Percentiles rank a stretch among this genome's conserved stretches.
phyloP scores from a whole-genome alignment of 2,888 invertebrate species.

The Apodemia mormo region DNA sequence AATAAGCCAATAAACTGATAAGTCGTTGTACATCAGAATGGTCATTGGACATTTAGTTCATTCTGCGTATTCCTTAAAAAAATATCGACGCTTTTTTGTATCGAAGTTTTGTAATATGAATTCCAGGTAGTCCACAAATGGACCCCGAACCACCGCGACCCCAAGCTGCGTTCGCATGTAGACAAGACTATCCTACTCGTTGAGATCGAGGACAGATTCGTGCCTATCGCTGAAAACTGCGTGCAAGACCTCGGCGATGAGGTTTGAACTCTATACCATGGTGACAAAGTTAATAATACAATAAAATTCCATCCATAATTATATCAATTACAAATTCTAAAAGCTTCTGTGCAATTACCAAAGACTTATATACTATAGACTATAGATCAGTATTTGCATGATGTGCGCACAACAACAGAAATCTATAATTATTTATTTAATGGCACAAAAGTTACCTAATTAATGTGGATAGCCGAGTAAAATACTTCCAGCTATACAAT shows the following conservation, averaged over 20 bases:
- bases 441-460: too few species aligned
- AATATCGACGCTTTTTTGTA: too few species aligned
- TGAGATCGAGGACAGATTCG: slow-evolving; percentile 95
- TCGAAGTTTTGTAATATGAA: neutral
- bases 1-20: too few species aligned
- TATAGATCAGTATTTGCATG: too few species aligned
- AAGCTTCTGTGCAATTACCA: neutral
- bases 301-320: slow-evolving; percentile 7
- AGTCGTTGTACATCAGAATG: too few species aligned
- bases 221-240: slow-evolving; percentile 95
- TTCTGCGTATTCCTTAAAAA: too few species aligned
- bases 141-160: slow-evolving; percentile 95
- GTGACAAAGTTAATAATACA: slow-evolving; percentile 8
- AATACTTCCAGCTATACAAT: too few species aligned
- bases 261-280: slow-evolving; percentile 54
- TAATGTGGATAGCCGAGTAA: too few species aligned
- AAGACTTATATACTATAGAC: neutral
- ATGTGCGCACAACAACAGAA: too few species aligned
- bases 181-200: slow-evolving; percentile 95
- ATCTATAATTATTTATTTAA: too few species aligned
- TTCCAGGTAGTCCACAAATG: slow-evolving; percentile 93
- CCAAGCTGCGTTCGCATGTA: slow-evolving; percentile 92
- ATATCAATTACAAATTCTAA: neutral
- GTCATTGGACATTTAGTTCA: too few species aligned
- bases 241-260: slow-evolving; percentile 90